Evolutionary conservation across 1,140 invertebrate genomes (phyloP).

Genomic region (Ips typographus): DNA sequence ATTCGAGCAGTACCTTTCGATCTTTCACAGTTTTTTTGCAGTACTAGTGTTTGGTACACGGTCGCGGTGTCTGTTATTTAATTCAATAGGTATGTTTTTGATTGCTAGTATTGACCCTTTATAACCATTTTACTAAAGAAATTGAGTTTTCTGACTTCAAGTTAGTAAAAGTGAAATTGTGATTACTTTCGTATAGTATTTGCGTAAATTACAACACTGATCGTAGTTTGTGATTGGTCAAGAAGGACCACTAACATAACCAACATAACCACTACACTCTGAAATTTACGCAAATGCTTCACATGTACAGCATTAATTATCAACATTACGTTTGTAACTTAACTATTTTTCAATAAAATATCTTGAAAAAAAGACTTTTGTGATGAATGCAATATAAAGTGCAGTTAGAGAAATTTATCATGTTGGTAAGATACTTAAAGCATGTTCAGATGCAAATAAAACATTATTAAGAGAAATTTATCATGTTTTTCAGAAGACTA

Average conservation of each 20-base stretch:
- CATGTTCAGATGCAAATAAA: no score
- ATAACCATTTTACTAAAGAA: background rate
- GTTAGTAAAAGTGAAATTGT: background rate
- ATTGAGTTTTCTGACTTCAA: background rate
- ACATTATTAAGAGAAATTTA: no score
- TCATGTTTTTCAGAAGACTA: no score
- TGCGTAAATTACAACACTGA: background rate
- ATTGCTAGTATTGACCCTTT: background rate
- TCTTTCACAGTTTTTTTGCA: conserved; percentile 11
- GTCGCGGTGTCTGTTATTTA: background rate
- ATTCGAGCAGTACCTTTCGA: conserved; percentile 20
- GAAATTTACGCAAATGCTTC: no score
- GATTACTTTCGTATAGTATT: background rate
- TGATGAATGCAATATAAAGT: no score
- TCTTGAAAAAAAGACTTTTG: no score
- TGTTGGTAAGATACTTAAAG: no score
- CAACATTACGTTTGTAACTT: no score
- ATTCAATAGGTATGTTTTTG: background rate
- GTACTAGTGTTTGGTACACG: background rate
- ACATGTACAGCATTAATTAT: no score
- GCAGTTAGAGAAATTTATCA: no score
- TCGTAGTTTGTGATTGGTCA: background rate
- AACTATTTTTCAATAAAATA: no score
- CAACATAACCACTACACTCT: no score
- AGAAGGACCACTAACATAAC: background rate